A percentile compares a stretch with the other conserved stretches of the same genome.
phyloP scores from a whole-genome alignment of 23 tunicate genomes.

The Diplosoma virens region DNA sequence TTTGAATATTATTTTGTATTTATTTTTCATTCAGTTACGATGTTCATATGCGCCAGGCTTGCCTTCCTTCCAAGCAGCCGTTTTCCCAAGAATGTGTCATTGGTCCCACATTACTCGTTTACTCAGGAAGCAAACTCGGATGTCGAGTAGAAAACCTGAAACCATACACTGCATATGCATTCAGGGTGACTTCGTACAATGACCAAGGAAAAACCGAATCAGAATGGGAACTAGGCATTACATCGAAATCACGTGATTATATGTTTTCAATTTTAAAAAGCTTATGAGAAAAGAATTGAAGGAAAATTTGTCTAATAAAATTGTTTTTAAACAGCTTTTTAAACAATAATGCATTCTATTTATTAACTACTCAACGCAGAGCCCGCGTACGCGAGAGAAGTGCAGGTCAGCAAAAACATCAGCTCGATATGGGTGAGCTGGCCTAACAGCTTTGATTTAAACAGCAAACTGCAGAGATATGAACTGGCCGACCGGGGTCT shows the following conservation, averaged over 20 bases:
- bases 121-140: constrained; percentile 40
- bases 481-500: constrained; percentile 56
- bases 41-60: constrained; percentile 32
- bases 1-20: no score
- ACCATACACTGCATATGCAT: constrained; percentile 69
- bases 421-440: constrained; percentile 51
- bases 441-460: constrained; percentile 51
- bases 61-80: constrained; percentile 62
- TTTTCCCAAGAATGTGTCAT: constrained; percentile 57
- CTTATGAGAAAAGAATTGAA: no score
- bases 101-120: constrained; percentile 37
- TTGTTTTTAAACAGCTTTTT: no score
- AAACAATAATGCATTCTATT: no score
- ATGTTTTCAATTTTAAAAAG: no score
- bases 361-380: neutral
- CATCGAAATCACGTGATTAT: constrained; percentile 49
- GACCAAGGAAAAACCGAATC: constrained; percentile 66
- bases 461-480: constrained; percentile 59
- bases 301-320: neutral
- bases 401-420: constrained; percentile 53
- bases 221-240: constrained; percentile 59
- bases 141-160: constrained; percentile 20
- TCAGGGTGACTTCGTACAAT: constrained; percentile 67
- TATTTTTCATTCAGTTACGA: constrained; percentile 66
- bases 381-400: neutral